These are phyloP conservation scores for Amphilophus citrinellus DNA, from an alignment of 2,113 vertebrate genomes.

Conservation along the genomic window DNA sequence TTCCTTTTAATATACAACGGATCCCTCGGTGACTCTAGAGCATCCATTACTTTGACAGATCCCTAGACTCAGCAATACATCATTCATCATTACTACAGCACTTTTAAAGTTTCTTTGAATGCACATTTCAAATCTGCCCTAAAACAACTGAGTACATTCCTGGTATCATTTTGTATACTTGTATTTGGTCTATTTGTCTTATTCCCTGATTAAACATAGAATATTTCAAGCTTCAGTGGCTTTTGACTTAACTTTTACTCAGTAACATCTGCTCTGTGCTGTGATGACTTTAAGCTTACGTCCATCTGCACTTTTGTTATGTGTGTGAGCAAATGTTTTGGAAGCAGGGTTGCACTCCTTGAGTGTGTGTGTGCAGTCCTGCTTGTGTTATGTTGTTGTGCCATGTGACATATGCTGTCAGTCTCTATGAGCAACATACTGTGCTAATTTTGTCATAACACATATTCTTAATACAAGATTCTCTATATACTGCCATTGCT, in stretches of 20 bases:
- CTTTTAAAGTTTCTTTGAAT: constrained; percentile 43
- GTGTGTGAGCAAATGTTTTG: background rate
- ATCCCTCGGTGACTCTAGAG: constrained; percentile 36
- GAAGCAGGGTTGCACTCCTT: background rate
- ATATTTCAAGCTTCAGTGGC: constrained; percentile 15
- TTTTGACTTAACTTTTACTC: constrained; percentile 29
- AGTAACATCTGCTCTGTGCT: constrained; percentile 31
- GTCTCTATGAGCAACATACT: background rate
- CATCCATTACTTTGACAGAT: constrained; percentile 66
- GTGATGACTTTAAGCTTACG: constrained; percentile 2
- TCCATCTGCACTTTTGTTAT: constrained; percentile 33
- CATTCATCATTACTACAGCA: constrained; percentile 59
- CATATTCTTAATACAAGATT: background rate
- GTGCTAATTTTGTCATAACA: constrained; percentile 6
- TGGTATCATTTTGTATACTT: constrained; percentile 5
- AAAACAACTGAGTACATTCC: constrained; percentile 1
- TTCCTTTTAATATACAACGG: constrained; percentile 36
- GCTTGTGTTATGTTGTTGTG: constrained; percentile 4
- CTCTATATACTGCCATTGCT: background rate
- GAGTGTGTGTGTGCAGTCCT: background rate
- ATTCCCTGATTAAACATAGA: constrained; percentile 21
- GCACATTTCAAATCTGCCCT: background rate
- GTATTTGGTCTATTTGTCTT: background rate
- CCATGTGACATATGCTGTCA: background rate
- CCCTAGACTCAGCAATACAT: constrained; percentile 43